phyloP scores from a whole-genome alignment of 2,888 invertebrate species.

The Stomorhina lunata region DNA sequence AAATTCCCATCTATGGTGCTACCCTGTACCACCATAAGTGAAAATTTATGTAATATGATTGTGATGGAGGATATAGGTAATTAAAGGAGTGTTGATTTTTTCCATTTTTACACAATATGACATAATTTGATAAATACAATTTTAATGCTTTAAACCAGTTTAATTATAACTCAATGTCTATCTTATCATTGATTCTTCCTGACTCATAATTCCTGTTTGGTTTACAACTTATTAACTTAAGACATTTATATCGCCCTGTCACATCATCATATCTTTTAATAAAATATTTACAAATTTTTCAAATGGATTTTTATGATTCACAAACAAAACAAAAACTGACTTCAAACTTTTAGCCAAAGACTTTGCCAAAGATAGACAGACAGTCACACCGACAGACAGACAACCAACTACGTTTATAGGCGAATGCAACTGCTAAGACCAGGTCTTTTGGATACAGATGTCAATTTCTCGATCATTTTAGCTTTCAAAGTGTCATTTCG shows the following conservation, averaged over 20 bases:
- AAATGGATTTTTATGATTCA: not conserved
- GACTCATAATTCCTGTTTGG: not conserved
- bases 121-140: no score
- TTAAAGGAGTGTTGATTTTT: no score
- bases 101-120: no score
- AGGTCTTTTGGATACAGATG: conserved; percentile 10
- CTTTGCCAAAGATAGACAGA: not conserved
- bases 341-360: not conserved
- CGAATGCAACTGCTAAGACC: not conserved
- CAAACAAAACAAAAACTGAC: not conserved
- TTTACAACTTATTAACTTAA: not conserved
- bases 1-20: no score
- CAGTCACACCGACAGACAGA: not conserved
- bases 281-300: conserved; percentile 1
- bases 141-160: no score
- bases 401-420: not conserved
- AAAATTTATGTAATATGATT: no score
- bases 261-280: conserved; percentile 11
- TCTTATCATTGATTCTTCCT: not conserved
- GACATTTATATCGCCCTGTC: not conserved
- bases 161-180: no score
- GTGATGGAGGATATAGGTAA: no score
- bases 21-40: no score
- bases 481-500: conserved; percentile 39
- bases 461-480: conserved; percentile 19